Base-by-base conservation (phyloP, 2,797 vertebrate genomes). In the Tapera naevia region DNA sequence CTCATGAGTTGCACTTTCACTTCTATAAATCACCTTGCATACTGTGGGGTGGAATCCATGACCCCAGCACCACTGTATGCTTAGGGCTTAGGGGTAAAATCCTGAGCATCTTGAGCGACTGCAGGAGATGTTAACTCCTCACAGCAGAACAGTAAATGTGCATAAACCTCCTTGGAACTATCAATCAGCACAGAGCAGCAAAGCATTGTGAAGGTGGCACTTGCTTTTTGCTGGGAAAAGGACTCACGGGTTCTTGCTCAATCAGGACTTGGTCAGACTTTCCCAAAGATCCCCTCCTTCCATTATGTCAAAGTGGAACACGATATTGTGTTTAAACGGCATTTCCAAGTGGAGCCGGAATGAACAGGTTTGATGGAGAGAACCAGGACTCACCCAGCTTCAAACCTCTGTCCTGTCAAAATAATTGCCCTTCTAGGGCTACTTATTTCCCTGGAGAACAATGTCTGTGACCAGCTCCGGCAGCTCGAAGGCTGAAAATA, bases 231-330 rank as follows among this genome's bases (percentile, higher is more conserved):
- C 51, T 57, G 62, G 67, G 85, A 86, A 46, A 27, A 69, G 54
- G 41, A 85, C 80, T 61, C 62, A 22, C 46, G 39, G 72, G 37
- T 79, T 84, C 93, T 82, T 71, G 91, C 84, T 96, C 62, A 30
- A 22, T 93, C 96, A 93, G 89, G 92, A 73, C 92, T 48, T 3
- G 37, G 76, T 88, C 92, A 93, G 92, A 72, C 76, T 58, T 80
- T 57, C 82, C 80, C 73, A 45, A 93, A 32, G 54, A 70, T 73
- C 73, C 70, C 32, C 88, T 89, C 75, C 12, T 87, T 8, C 37
- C 54, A 37, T 72, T 37, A 11, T 80, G 69, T 69, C 75, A 56
- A 57, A 33, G 66, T 13, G 80, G 75, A 93, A 81, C 7, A 58
- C 0, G 0, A 70, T 76, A 17, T 64, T 79, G 82, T 75, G 66